Evolutionary conservation across 2,113 vertebrate genomes (phyloP), one percentile per base, ranked within the genome.

Genomic region (Thinocorus orbignyianus): DNA sequence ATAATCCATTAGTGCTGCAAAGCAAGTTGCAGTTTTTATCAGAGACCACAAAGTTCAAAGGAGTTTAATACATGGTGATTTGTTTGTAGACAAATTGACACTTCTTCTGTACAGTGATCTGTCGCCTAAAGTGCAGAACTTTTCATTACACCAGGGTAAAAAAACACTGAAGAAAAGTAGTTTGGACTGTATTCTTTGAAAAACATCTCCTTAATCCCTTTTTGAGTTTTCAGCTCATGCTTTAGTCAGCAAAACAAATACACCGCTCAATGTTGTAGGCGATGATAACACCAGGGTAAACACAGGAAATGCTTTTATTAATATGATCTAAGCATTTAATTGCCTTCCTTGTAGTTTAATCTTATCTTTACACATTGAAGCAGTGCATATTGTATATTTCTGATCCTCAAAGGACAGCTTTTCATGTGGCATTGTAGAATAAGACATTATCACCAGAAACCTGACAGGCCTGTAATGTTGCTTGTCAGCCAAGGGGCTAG

Each of bases 331-430:
- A 96, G 94, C 88, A 92, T 97, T 97, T 97, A 97, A 97, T 97
- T 97, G 95, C 93, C 81, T 97, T 57, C n/a, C 91, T 96, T 95
- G 93, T 94, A 94, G 88, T 92, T 96, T 95, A 98, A 95, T 97
- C 97, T 97, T 95, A 97, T 97, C 97, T 96, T 88, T 93, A 88
- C 93, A 96, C 83, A 90, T 94, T 95, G 96, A 96, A 97, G 93
- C 95, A 55, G 54, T 64, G 74, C 54, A 39, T 90, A 83, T 94
- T 91, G 83, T 95, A 88, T 33, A 30, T 84, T 94, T 94, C 64
- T 94, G 95, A 91, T 96, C 91, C 95, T 97, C 95, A 89, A 95
- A 97, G 95, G 97, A 91, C 92, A 94, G 55, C 46, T 86, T 95
- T 95, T 86, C 82, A 18, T 85, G 35, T 76, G 78, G 54, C 33